Conservation (phyloP, 1,140 invertebrate genomes). For the Neotoxoptera formosana region DNA sequence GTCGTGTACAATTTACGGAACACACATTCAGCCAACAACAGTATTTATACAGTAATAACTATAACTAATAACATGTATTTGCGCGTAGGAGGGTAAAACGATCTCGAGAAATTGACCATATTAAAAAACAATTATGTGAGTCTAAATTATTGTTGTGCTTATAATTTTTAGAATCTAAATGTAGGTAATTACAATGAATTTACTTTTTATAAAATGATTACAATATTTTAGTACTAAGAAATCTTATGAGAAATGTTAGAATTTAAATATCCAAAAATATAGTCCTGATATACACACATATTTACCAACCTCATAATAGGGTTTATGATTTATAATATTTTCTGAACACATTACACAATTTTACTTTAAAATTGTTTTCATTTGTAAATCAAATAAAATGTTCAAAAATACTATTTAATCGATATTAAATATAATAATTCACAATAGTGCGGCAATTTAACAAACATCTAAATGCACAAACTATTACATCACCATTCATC, state of each 20-base stretch:
- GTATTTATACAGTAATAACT: not conserved
- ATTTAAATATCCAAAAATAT: slow-evolving; percentile 9
- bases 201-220: not conserved
- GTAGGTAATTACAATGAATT: not conserved
- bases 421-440: not conserved
- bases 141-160: not conserved
- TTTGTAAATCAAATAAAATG: not conserved
- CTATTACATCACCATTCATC: too few relatives aligned
- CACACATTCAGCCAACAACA: not conserved
- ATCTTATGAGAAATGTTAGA: not conserved
- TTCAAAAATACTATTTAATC: not conserved
- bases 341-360: too few relatives aligned
- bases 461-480: not conserved
- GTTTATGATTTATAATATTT: too few relatives aligned
- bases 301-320: not conserved
- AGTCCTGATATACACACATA: not conserved
- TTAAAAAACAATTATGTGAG: not conserved
- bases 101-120: not conserved
- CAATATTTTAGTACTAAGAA: not conserved
- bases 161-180: not conserved
- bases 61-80: slow-evolving; percentile 35
- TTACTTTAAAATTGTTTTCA: not conserved
- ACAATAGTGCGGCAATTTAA: too few relatives aligned
- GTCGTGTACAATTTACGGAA: not conserved
- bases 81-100: not conserved